Evolutionary conservation across 1,140 invertebrate species (phyloP), one percentile per base, ranked within the genome.

Genomic region (Diabrotica undecimpunctata): DNA sequence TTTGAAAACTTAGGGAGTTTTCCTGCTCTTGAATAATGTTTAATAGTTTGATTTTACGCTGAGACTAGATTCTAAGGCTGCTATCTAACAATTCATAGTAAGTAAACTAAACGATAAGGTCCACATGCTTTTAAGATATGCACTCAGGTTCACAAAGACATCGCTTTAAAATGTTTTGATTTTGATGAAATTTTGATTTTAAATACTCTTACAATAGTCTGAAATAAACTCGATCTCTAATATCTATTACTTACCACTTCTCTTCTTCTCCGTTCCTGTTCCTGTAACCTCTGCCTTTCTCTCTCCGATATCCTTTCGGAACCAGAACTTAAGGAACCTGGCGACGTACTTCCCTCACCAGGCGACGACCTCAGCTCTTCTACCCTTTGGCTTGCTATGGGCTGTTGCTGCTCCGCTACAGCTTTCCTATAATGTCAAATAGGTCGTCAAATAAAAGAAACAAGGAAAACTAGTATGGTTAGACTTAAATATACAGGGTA

Each of bases 171-270:
- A 25, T 25, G 25, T 25, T 25, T 25, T 25, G 25, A 25, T 25
- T 25, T 25, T 25, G 25, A 25, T 25, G 25, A 25, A 25, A 25
- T 4, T 25, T 25, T 25, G 25, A 25, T 1, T 25, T 25, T 1
- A 25, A 25, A 25, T 25, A 25, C 25, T 25, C 4, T 25, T 25
- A 25, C 25, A 25, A 25, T 25, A 25, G 1, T 25, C 4, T 25
- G 25, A 25, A 25, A 25, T 25, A 25, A 25, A 25, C 25, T 25
- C 25, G n/a, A n/a, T n/a, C n/a, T n/a, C n/a, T n/a, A n/a, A n/a
- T n/a, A n/a, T n/a, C n/a, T n/a, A n/a, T n/a, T n/a, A 88, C 90
- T 90, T 83, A 97, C 95, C 74, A 94, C 95, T 86, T 96, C 95
- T 70, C 95, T 84, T 69, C 93, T 85, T 68, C 94, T 84, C 60